A percentile compares a stretch with the other conserved stretches of the same genome.
Evolutionary conservation across 64 coral and sea anemone genomes (phyloP).

Genomic region (Trachythela sp.): DNA sequence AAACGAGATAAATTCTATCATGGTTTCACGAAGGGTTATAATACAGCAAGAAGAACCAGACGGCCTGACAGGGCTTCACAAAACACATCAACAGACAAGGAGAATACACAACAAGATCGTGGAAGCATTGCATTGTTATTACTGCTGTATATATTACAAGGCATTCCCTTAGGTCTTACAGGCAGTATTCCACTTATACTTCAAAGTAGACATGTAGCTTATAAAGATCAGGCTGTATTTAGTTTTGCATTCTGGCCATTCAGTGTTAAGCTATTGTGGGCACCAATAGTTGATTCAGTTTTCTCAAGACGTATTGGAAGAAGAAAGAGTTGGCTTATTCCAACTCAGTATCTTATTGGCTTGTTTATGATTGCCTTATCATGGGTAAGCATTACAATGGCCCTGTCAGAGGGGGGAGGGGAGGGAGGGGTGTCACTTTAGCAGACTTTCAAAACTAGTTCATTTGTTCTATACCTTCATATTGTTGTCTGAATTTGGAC

Average conservation of each 20-base stretch:
- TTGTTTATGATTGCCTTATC: constrained; percentile 84
- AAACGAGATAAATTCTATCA: no score
- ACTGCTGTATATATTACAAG: constrained; percentile 87
- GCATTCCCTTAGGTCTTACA: constrained; percentile 77
- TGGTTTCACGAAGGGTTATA: not conserved
- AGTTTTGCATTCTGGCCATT: constrained; percentile 97
- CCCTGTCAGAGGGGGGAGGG: not conserved
- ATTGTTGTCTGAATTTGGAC: no score
- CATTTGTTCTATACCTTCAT: no score
- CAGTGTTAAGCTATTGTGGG: constrained; percentile 88
- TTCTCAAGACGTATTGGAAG: constrained; percentile 77
- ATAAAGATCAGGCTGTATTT: constrained; percentile 92
- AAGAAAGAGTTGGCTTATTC: constrained; percentile 90
- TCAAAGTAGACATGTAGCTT: constrained; percentile 68
- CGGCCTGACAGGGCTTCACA: not conserved
- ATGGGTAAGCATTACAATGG: constrained; percentile 36
- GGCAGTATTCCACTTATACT: constrained; percentile 82
- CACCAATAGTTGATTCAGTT: constrained; percentile 79
- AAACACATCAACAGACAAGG: not conserved
- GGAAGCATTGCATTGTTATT: constrained; percentile 67
- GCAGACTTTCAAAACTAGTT: no score
- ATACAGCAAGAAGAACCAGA: not conserved
- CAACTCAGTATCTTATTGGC: constrained; percentile 91
- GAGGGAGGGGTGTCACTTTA: no score
- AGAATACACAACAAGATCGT: constrained; percentile 27